Evolutionary conservation across 2,113 vertebrate species (phyloP).

Genomic region (Rhodinocichla rosea): DNA sequence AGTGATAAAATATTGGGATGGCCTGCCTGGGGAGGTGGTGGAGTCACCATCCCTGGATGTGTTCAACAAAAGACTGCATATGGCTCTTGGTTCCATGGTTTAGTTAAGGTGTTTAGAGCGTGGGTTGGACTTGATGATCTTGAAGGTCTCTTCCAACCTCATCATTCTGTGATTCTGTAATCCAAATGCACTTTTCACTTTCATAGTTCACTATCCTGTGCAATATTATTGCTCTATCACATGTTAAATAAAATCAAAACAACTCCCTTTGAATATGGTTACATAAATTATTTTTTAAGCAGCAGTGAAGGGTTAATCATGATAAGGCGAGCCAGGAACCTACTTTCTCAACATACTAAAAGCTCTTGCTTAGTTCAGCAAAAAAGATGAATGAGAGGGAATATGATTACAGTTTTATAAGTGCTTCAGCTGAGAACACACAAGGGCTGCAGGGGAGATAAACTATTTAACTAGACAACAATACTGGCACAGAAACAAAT

Average conservation of each 20-base stretch:
- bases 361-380: background rate
- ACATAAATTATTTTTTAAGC: background rate
- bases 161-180: background rate
- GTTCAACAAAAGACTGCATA: too few relatives aligned
- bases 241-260: background rate
- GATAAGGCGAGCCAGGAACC: background rate
- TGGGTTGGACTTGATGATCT: too few relatives aligned
- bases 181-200: background rate
- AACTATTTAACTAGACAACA: conserved; percentile 15
- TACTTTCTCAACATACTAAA: background rate
- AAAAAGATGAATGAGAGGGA: background rate
- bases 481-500: background rate
- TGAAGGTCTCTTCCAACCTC: too few relatives aligned
- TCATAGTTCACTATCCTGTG: background rate
- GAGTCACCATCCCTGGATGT: too few relatives aligned
- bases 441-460: background rate
- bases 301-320: rapidly evolving
- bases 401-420: background rate
- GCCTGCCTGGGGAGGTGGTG: too few relatives aligned
- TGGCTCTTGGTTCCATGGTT: too few relatives aligned
- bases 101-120: too few relatives aligned
- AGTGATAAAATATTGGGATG: too few relatives aligned
- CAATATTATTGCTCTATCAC: background rate
- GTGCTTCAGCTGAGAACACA: background rate
- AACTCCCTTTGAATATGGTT: background rate